Conservation (phyloP, 2,797 vertebrate genomes). For the Oceanodroma leucorhoa region DNA sequence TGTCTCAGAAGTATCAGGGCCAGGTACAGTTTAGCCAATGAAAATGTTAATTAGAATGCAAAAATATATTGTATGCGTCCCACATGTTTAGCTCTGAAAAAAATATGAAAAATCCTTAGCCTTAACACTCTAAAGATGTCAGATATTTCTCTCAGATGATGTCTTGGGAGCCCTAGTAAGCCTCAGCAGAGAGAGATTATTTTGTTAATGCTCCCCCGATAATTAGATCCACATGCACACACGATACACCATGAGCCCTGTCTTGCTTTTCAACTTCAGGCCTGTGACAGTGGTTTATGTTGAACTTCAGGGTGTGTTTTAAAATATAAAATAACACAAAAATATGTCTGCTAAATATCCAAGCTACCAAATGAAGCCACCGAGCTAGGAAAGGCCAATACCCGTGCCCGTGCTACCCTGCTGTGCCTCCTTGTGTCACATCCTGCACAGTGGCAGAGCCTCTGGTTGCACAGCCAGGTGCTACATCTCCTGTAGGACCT, state of each 20-base stretch:
- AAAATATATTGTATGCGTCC: neutral
- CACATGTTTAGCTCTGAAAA: neutral
- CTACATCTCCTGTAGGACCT: neutral
- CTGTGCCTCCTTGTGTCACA: neutral
- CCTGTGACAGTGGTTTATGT: neutral
- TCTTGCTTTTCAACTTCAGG: neutral
- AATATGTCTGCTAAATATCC: neutral
- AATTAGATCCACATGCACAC: neutral
- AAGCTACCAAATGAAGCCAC: neutral
- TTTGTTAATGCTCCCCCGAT: neutral
- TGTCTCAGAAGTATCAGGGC: neutral
- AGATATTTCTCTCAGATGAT: neutral
- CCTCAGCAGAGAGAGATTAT: neutral
- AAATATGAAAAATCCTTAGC: neutral
- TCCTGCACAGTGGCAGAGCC: neutral
- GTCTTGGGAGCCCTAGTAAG: neutral
- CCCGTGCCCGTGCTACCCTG: too few relatives aligned
- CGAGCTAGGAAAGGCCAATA: neutral
- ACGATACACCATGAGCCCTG: neutral
- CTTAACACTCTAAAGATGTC: neutral
- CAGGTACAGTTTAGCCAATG: neutral
- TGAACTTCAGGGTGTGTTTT: slow-evolving; percentile 1
- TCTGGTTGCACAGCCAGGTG: neutral
- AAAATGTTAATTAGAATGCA: neutral
- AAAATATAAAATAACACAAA: neutral